phyloP scores from a whole-genome alignment of 2,113 vertebrate species.

The Phoxinus phoxinus region DNA sequence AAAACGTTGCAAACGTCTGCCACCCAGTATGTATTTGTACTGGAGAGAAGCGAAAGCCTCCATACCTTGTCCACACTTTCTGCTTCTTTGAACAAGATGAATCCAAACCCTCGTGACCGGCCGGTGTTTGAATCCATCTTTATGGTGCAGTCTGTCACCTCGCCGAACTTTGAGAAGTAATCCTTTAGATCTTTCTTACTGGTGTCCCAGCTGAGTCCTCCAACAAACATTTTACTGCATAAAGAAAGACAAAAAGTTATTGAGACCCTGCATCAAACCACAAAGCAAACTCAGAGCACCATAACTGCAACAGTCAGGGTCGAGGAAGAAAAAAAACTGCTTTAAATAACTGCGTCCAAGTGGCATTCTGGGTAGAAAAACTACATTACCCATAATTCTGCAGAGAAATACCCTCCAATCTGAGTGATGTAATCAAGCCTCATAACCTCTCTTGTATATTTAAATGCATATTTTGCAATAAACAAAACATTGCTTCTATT shows the following conservation, averaged over 20 bases:
- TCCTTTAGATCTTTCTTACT: constrained; percentile 99
- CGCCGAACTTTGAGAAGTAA: constrained; percentile 97
- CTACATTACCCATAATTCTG: not conserved
- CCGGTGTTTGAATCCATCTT: constrained; percentile 98
- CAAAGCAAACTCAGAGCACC: not conserved
- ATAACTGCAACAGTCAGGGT: no score
- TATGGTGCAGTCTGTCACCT: constrained; percentile 97
- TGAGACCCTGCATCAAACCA: not conserved
- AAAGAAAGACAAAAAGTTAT: not conserved
- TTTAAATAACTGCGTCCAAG: no score
- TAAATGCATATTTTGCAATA: not conserved
- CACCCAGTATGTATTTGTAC: not conserved
- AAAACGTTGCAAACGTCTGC: not conserved
- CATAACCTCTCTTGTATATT: no score
- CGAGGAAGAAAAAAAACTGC: no score
- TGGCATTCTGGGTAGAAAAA: not conserved
- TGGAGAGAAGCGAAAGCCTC: not conserved
- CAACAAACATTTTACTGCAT: constrained; percentile 97
- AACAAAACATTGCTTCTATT: not conserved
- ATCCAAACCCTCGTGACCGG: constrained; percentile 96
- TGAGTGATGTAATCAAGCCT: no score
- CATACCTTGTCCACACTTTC: constrained; percentile 85
- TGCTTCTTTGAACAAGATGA: constrained; percentile 96
- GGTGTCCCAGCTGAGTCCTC: constrained; percentile 98
- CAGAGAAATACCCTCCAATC: not conserved